Base-by-base conservation (phyloP, 2,797 vertebrate genomes). In the Mallotus villosus region DNA sequence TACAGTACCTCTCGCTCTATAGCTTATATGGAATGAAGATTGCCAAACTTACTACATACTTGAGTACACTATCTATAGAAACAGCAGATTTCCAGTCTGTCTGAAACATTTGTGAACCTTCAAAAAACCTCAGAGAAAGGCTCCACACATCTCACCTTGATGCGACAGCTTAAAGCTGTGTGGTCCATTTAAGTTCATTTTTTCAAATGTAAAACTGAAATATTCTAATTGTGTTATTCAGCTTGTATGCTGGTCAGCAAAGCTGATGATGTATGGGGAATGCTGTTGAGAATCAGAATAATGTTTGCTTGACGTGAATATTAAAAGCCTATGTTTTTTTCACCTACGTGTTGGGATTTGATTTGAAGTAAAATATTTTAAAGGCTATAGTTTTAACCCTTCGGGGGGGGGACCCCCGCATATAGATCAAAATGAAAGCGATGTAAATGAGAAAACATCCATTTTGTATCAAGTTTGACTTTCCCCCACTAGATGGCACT, bases 181-280 rank as follows among this genome's bases (percentile, higher is more conserved):
- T 19, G 25, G 19, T 19, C 37, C 3, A 62, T 73, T 63, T 1
- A 29, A 73, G 65, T 58, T 70, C 3, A 22, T 67, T 49, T 22
- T 57, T 21, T 63, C 27, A 68, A 12, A 11, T 24, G 17, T 68
- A 46, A 14, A 60, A 29, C 5, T 61, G 64, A 72, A 71, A 62
- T 62, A 58, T 37, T 55, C 1, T 14, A 24, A 61, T 41, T 14
- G 24, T n/a, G 29, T 67, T 59, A 89, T 85, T 72, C 55, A 89
- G 86, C 82, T 88, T 93, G 91, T 88, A 86, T 92, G 92, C 92
- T 83, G 92, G 92, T 91, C 91, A 92, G 89, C 90, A 89, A 87
- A 84, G 87, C 92, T 92, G 90, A 85, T 82, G 24, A 69, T 12
- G 66, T 32, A 21, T 67, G n/a, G 25, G 55, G 37, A 66, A 41